Evolutionary conservation across 2,888 invertebrate genomes (phyloP), one percentile per base, ranked within the genome.

Genomic region (Piscicola geometra): DNA sequence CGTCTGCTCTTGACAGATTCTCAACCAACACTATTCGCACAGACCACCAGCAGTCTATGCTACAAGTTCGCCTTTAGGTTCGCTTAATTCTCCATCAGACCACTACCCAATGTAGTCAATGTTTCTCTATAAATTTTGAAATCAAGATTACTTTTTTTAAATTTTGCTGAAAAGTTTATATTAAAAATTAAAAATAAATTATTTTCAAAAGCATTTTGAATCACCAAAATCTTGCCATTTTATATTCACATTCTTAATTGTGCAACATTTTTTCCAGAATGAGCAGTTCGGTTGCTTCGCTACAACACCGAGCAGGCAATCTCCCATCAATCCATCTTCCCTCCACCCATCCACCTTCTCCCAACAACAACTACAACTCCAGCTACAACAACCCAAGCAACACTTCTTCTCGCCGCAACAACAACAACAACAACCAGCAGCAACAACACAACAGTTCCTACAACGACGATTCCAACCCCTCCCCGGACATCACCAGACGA

Each of bases 401-500:
- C 25, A 9, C 60, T 18, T 18, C 5, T 25, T 56, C 60, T 25
- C 25, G 15, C 25, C 5, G 21, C 60, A 56, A 56, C 25, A 25
- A 18, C 25, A 56, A 25, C 60, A 5, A 56, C 3, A 3, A 56
- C 60, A 56, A 41, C 28, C 64, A 25, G n/a, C n/a, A n/a, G n/a
- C n/a, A n/a, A n/a, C 52, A 25, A 67, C 50, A 28, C 69, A 67
- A 32, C 69, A 74, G 74, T 50, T 36, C 68, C 25, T 67, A 28
- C 56, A 47, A 36, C 69, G 56, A 73, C 21, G 73, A 73, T 64
- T 56, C 73, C 12, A 35, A 68, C 30, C 73, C 73, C 1, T 73
- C 73, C 2, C 73, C 73, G 3, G 73, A 73, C 41, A 52, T 73
- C 2, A 64, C 28, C 41, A 30, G 73, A n/a, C 60, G 73, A 73